Evolutionary conservation across 1,140 invertebrate genomes (phyloP).

Genomic region (Sitodiplosis mosellana): DNA sequence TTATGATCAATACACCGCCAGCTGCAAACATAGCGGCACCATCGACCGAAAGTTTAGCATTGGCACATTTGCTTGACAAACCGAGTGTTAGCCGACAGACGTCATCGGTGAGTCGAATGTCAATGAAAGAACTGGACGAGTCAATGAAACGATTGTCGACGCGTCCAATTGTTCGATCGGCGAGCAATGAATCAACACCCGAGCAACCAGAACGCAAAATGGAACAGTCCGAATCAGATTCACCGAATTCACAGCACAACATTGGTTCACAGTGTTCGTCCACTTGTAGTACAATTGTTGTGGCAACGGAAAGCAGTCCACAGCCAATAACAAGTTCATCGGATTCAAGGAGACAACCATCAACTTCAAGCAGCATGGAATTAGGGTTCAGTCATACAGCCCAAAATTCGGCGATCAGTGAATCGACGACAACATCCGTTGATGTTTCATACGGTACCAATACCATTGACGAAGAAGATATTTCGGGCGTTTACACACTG

Average conservation of each 20-base stretch:
- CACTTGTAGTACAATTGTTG: conserved; percentile 63
- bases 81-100: conserved; percentile 32
- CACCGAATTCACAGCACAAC: conserved; percentile 22
- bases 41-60: conserved; percentile 52
- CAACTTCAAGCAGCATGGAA: conserved; percentile 56
- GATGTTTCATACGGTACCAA: conserved; percentile 30
- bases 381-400: conserved; percentile 64
- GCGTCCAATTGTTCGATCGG: conserved; percentile 7
- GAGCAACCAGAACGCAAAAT: conserved; percentile 17
- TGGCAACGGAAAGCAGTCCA: conserved; percentile 29
- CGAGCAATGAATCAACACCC: conserved; percentile 17
- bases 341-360: conserved; percentile 33
- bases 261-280: conserved; percentile 60
- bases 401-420: conserved; percentile 56
- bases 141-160: conserved; percentile 18
- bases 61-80: conserved; percentile 46
- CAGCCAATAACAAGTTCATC: conserved; percentile 29
- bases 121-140: conserved; percentile 24
- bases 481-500: conserved; percentile 29
- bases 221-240: conserved; percentile 14
- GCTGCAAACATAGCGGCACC: conserved; percentile 28
- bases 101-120: conserved; percentile 27
- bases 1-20: conserved; percentile 56
- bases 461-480: conserved; percentile 22
- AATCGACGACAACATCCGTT: conserved; percentile 31